Conservation (phyloP, 2,888 invertebrate species). For the Hypomecis atomaria region DNA sequence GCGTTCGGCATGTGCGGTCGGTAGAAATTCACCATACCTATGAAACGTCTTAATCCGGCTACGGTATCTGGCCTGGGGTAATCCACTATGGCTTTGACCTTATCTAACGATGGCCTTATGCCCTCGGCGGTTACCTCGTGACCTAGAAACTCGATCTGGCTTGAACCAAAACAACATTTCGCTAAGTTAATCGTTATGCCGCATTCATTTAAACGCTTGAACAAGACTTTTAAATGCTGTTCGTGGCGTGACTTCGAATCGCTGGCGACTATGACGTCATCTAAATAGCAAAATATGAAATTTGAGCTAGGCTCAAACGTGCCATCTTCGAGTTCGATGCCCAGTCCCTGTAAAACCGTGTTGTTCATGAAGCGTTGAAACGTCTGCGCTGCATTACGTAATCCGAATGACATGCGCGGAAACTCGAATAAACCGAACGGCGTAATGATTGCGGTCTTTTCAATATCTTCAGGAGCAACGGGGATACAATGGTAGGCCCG, state of each 20-base stretch:
- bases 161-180: not conserved
- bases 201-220: not conserved
- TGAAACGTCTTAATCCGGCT: not conserved
- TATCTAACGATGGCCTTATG: not conserved
- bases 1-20: constrained; percentile 1
- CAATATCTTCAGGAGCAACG: not conserved
- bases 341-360: constrained; percentile 1
- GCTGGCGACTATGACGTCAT: not conserved
- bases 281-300: not conserved
- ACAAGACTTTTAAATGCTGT: not conserved
- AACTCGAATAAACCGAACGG: not conserved
- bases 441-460: constrained; percentile 1
- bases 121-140: not conserved
- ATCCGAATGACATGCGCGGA: not conserved
- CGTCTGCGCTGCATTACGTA: not conserved
- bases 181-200: not conserved
- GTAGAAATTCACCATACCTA: constrained; percentile 1
- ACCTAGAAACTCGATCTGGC: not conserved
- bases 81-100: not conserved
- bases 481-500: constrained; percentile 1
- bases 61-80: not conserved
- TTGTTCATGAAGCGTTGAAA: constrained; percentile 7
- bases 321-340: not conserved
- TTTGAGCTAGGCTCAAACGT: not conserved
- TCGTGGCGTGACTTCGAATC: not conserved